Evolutionary conservation across 2,888 invertebrate species (phyloP).

Genomic region (Ennomos fuscantarius): DNA sequence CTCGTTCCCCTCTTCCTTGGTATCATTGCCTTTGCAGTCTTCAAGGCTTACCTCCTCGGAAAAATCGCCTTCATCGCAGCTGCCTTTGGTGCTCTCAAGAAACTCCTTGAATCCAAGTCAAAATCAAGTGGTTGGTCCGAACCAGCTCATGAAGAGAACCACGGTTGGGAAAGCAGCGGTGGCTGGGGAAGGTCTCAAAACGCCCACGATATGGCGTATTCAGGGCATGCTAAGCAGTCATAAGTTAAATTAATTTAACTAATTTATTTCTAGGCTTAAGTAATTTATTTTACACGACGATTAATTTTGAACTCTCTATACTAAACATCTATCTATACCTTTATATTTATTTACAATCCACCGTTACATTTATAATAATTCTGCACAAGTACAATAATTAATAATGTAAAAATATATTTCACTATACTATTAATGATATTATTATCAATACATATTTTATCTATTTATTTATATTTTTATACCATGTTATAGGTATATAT

Average conservation of each 20-base stretch:
- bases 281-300: conserved; percentile 48
- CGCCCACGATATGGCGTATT: conserved; percentile 89
- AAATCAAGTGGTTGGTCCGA: conserved; percentile 90
- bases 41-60: conserved; percentile 93
- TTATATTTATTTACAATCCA: conserved; percentile 48
- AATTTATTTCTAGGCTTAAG: conserved; percentile 55
- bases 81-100: conserved; percentile 87
- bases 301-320: conserved; percentile 39
- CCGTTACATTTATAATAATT: conserved; percentile 49
- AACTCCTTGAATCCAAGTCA: conserved; percentile 89
- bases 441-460: neutral
- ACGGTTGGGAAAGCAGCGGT: conserved; percentile 78
- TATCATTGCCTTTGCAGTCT: conserved; percentile 90
- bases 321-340: conserved; percentile 24
- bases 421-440: neutral
- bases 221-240: conserved; percentile 82
- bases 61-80: conserved; percentile 93
- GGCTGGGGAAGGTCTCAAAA: conserved; percentile 88
- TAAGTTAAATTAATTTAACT: conserved; percentile 53
- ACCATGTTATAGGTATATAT: conserved; percentile 44
- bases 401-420: neutral
- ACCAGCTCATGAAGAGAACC: conserved; percentile 86
- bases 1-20: conserved; percentile 91
- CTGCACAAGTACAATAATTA: no score
- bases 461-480: conserved; percentile 2